Base-by-base conservation (phyloP, 1,140 invertebrate species). In the Matsumurasca onukii region DNA sequence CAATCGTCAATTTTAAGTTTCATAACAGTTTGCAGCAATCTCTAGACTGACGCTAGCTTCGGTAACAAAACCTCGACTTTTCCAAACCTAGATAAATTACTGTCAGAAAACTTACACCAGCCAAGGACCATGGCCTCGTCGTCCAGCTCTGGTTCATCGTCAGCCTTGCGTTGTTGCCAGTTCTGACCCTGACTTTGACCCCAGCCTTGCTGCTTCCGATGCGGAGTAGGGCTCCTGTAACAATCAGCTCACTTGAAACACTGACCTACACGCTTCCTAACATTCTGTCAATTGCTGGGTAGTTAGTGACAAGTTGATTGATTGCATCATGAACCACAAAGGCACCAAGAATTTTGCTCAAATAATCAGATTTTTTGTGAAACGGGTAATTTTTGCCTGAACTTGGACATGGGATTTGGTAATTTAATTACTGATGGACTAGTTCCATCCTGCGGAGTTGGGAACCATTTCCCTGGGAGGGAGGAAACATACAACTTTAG, bases 81-180 rank as follows among this genome's bases (percentile, higher is more conserved):
- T n/a, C n/a, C n/a, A n/a, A n/a, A n/a, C n/a, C n/a, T n/a, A n/a
- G n/a, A n/a, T n/a, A n/a, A n/a, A n/a, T n/a, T n/a, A n/a, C n/a
- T n/a, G n/a, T n/a, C n/a, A n/a, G n/a, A n/a, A 74, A 17, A 91
- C 92, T 91, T 88, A 95, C 93, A 92, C 93, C 93, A 96, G 76
- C 94, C 95, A 13, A 97, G 81, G 27, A 89, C 83, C 66, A 94
- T 84, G 76, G 84, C 84, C 63, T 86, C 85, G 57, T 86, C 82
- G 74, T 90, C 85, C 69, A 90, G 82, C 65, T 87, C 88, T 3
- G 90, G 89, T 76, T 95, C 93, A 73, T 94, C 88, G 80, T 92
- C 89, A 49, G 69, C 67, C 0, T 31, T 51, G n/a, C n/a, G n/a
- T n/a, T n/a, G n/a, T n/a, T n/a, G n/a, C n/a, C n/a, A n/a, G 75